Evolutionary conservation across 2,113 vertebrate species (phyloP).

Genomic region (Pica pica): DNA sequence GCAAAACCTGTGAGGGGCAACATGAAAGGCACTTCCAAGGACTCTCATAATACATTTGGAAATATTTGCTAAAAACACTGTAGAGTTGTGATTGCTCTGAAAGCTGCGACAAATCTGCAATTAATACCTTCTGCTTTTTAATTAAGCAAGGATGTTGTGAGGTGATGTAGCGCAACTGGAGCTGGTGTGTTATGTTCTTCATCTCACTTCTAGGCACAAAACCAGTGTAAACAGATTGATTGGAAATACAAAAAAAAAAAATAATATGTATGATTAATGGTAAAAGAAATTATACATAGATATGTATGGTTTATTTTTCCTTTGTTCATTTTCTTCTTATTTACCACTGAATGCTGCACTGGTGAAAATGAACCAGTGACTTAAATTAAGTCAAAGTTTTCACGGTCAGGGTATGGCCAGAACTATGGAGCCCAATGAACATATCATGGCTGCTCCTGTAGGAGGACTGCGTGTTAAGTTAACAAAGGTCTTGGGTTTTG

Average conservation of each 20-base stretch:
- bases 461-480: neutral
- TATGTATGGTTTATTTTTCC: neutral
- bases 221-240: neutral
- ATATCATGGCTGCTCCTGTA: fast-evolving
- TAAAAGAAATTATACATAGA: neutral
- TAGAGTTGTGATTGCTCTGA: neutral
- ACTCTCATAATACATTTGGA: neutral
- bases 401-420: neutral
- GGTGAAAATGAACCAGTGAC: neutral
- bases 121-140: neutral
- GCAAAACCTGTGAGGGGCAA: neutral
- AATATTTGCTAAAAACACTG: neutral
- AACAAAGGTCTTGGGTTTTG: neutral
- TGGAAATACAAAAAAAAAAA: neutral
- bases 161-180: neutral
- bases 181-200: neutral
- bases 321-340: neutral
- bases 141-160: neutral
- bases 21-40: neutral
- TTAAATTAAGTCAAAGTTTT: neutral
- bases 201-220: neutral
- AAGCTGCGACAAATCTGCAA: neutral
- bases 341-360: neutral
- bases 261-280: neutral
- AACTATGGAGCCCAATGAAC: neutral